Base-by-base conservation (phyloP, 2,888 invertebrate species). In the Tetranychus truncatus region DNA sequence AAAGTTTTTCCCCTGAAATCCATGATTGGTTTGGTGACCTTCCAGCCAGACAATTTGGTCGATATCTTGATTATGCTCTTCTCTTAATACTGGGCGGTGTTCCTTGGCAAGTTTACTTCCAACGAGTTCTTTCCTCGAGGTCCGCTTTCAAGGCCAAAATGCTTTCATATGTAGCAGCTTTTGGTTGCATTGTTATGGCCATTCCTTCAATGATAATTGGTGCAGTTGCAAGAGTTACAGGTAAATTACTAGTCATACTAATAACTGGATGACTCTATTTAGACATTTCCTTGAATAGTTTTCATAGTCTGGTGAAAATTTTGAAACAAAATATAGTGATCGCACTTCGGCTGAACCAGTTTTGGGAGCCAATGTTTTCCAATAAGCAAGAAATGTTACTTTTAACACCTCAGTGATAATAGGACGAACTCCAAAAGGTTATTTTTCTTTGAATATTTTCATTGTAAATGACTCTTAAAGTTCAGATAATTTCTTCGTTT, bases 61-160 rank as follows among this genome's bases (percentile, higher is more conserved):
- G 86, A 80, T 96, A 95, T 82, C 80, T 91, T 74, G 96, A 96
- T 84, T 89, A 91, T 80, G 92, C 91, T 15, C 84, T 96, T 79
- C 85, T 97, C 80, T 86, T 96, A 76, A 85, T 95, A 73, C 94
- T 96, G 81, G 96, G 96, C 21, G 96, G 96, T 71, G 95, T 96
- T 80, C 96, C 96, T 0, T 96, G 96, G 95, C 93, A 95, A 88
- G 96, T 96, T 46, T 97, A 97, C 83, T 97, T 97, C 84, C 97
- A 99, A 86, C 87, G 97, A 69, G 97, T 99, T 74, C 85, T 99
- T 80, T 96, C 96, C 77, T 93, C 95, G 81, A 95, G 93, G 86
- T 91, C 94, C 0, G 95, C 96, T 0, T 88, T 88, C 8, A 88
- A 94, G 75, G 97, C 97, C 69, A 95, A 96, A 85, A 83, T 94